A percentile compares a stretch with the other conserved stretches of the same genome.
These are phyloP conservation scores for Hepsetus odoe DNA, from an alignment of 2,113 vertebrate species.

Conservation along the genomic window DNA sequence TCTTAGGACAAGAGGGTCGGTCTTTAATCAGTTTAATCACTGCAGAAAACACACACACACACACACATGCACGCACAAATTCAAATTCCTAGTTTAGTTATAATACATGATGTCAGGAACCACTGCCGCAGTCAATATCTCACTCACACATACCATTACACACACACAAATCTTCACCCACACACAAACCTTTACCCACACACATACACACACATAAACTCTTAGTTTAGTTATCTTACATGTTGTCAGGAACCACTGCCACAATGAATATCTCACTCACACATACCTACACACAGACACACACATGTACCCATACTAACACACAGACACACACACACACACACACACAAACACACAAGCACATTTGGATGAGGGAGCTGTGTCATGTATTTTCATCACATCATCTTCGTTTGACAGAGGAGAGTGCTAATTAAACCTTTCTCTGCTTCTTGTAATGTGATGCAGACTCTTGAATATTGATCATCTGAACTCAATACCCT, in stretches of 20 bases:
- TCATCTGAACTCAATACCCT: conserved; percentile 1
- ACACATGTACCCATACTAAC: too few relatives aligned
- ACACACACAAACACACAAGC: neutral
- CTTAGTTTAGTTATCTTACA: neutral
- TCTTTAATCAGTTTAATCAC: conserved; percentile 28
- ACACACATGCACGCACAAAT: too few relatives aligned
- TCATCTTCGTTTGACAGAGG: conserved; percentile 23
- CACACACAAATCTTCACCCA: too few relatives aligned
- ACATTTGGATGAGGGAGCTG: conserved; percentile 12
- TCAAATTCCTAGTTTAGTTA: neutral
- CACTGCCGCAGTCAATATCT: too few relatives aligned
- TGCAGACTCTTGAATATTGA: neutral
- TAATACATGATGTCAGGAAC: neutral
- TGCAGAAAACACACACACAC: conserved; percentile 11
- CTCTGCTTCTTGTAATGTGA: conserved; percentile 12
- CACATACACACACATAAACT: neutral
- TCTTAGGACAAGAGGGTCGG: conserved; percentile 19
- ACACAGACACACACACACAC: neutral
- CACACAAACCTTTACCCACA: too few relatives aligned
- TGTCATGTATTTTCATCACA: conserved; percentile 39
- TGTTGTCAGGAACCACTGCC: neutral
- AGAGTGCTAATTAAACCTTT: conserved; percentile 32
- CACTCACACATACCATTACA: too few relatives aligned
- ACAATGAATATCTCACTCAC: too few relatives aligned
- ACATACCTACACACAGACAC: too few relatives aligned